Evolutionary conservation across 2,113 vertebrate species (phyloP), one percentile per base, ranked within the genome.

Genomic region (Monopterus albus): DNA sequence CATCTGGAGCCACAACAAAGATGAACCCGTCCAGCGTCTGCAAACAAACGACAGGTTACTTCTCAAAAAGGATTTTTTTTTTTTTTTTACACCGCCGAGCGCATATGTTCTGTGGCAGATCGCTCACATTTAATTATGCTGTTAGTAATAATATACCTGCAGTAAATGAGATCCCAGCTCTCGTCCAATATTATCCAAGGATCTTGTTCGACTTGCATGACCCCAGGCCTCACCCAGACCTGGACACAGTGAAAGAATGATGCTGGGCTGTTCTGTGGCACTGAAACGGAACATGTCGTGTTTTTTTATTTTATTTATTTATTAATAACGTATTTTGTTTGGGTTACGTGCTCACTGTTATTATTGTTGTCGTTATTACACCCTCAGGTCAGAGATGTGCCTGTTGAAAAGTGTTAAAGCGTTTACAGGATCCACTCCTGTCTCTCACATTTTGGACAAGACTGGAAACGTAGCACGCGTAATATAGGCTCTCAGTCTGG

Each of bases 11-110:
- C 86, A 98, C 96, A 7, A 98, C 97, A 51, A 98, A 98, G 88
- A 98, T 98, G 88, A 98, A 98, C 64, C 97, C 97, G 49, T 98
- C 97, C 88, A 98, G 69, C 0, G 97, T 98, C 97, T 98, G 85
- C 5, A 83, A 57, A 79, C 49, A 83, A 46, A 77, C 4, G 1
- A 56, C 1, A 78, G 1, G 7, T 61, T 36, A 53, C 2, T 12
- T 46, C 20, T 26, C 5, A 31, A n/a, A n/a, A n/a, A n/a, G n/a
- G n/a, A n/a, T n/a, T n/a, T n/a, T n/a, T n/a, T 31, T 31, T 31
- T 7, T 7, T 31, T 31, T 7, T 1, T 31, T 7, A 5, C 8
- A 31, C 29, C 8, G 29, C 29, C 29, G 29, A 31, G 5, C 29
- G 29, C 8, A 7, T 31, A 6, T 31, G 8, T 31, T 31, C 29